phyloP scores from a whole-genome alignment of 2,888 invertebrate genomes.

The Cryptophagus acutangulus region DNA sequence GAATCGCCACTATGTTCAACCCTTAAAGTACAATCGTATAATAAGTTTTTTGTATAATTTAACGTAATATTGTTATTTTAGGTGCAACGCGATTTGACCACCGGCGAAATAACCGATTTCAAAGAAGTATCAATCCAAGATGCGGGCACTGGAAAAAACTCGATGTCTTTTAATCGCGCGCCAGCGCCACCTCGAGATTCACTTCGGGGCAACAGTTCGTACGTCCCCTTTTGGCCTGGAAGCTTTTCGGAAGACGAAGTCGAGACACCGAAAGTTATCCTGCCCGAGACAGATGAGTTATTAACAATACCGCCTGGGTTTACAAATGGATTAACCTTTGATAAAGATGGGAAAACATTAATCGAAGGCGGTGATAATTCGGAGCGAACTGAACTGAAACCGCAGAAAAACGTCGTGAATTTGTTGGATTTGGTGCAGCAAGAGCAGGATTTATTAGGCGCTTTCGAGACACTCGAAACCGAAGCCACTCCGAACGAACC shows the following conservation, averaged over 20 bases:
- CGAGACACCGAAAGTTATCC: slow-evolving; percentile 49
- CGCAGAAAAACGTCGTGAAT: slow-evolving; percentile 49
- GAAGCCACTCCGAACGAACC: slow-evolving; percentile 9
- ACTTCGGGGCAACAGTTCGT: slow-evolving; percentile 70
- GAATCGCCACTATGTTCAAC: slow-evolving; percentile 51
- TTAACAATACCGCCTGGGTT: slow-evolving; percentile 64
- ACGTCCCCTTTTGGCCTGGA: slow-evolving; percentile 85
- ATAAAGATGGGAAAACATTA: slow-evolving; percentile 53
- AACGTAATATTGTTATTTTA: slow-evolving; percentile 30
- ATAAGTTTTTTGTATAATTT: slow-evolving; percentile 2
- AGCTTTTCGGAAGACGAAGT: slow-evolving; percentile 57
- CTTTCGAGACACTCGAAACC: slow-evolving; percentile 15
- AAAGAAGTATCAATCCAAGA: slow-evolving; percentile 56
- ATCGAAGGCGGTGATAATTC: slow-evolving; percentile 2
- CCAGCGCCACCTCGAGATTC: slow-evolving; percentile 68
- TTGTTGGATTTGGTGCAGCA: slow-evolving; percentile 58
- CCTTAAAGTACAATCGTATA: slow-evolving; percentile 45
- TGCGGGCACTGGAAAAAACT: slow-evolving; percentile 65
- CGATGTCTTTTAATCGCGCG: slow-evolving; percentile 73
- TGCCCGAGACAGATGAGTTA: slow-evolving; percentile 31
- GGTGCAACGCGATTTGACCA: slow-evolving; percentile 69
- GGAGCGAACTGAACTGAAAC: slow-evolving; percentile 9
- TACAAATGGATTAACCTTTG: slow-evolving; percentile 55
- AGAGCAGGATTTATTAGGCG: slow-evolving; percentile 58
- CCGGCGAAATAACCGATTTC: slow-evolving; percentile 70